Evolutionary conservation across 92 coral and sea anemone genomes (phyloP).

Genomic region (Zoanthus sociatus): DNA sequence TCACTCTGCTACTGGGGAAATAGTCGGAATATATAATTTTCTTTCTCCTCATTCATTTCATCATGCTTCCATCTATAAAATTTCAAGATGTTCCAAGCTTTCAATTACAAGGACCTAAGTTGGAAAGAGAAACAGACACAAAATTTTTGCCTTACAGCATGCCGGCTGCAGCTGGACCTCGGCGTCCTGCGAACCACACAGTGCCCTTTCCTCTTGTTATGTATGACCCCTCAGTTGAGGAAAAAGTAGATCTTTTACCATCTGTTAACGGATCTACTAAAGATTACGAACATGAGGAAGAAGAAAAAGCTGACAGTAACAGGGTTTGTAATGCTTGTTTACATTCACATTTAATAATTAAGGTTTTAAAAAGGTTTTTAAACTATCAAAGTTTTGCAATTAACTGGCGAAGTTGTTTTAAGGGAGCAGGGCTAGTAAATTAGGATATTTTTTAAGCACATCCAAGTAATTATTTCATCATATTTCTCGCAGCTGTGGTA

Average conservation of each 20-base stretch:
- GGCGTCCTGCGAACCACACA: slow-evolving; percentile 28
- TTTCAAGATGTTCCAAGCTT: slow-evolving; percentile 48
- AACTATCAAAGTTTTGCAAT: no score
- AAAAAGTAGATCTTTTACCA: background rate
- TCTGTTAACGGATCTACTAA: background rate
- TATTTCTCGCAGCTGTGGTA: no score
- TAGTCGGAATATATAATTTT: background rate
- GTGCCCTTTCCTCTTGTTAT: background rate
- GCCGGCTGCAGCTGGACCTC: slow-evolving; percentile 34
- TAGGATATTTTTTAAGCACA: no score
- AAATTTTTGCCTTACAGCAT: slow-evolving; percentile 25
- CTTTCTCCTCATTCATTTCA: background rate
- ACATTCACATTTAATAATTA: no score
- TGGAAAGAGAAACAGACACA: slow-evolving; percentile 28
- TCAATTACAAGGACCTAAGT: slow-evolving; percentile 34
- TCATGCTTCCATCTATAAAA: slow-evolving; percentile 25
- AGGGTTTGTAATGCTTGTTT: background rate
- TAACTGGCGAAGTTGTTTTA: no score
- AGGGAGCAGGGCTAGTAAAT: no score
- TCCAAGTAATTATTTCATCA: no score
- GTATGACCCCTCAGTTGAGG: no score
- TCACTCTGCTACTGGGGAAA: background rate
- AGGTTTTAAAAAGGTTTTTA: no score
- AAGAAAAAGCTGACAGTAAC: background rate
- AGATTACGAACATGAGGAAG: background rate